Conservation (phyloP, 2,888 invertebrate species). For the Cecidostiba fungosa region DNA sequence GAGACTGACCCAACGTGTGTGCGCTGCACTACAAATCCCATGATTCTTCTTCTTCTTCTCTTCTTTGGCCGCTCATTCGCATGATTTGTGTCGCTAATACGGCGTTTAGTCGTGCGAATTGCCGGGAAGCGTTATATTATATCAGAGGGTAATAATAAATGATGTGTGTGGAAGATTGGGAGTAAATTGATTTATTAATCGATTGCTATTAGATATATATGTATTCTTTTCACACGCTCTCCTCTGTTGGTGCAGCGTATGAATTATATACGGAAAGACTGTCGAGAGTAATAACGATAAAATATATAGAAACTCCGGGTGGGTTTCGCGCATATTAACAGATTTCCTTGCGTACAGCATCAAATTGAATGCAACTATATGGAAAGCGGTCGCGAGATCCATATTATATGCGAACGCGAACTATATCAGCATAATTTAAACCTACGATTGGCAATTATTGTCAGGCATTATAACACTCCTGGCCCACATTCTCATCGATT, state of each 20-base stretch:
- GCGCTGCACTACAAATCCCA: not conserved
- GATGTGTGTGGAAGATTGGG: not conserved
- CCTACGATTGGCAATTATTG: not conserved
- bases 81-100: conserved; percentile 11
- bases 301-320: not conserved
- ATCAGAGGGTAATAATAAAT: not conserved
- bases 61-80: not conserved
- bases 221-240: conserved; percentile 8
- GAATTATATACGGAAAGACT: not conserved
- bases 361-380: not conserved
- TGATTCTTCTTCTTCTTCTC: not conserved
- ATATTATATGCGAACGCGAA: too few relatives aligned
- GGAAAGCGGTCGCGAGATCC: too few relatives aligned
- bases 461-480: not conserved
- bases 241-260: not conserved
- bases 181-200: not conserved
- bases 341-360: not conserved
- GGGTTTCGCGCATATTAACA: not conserved
- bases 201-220: too few relatives aligned
- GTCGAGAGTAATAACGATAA: not conserved
- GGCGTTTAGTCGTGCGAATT: conserved; percentile 5
- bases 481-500: not conserved
- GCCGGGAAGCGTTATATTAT: not conserved
- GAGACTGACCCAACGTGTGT: not conserved
- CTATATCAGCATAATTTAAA: not conserved